These are phyloP conservation scores for Sycophaga agraensis DNA, from an alignment of 1,140 invertebrate species.

Conservation along the genomic window DNA sequence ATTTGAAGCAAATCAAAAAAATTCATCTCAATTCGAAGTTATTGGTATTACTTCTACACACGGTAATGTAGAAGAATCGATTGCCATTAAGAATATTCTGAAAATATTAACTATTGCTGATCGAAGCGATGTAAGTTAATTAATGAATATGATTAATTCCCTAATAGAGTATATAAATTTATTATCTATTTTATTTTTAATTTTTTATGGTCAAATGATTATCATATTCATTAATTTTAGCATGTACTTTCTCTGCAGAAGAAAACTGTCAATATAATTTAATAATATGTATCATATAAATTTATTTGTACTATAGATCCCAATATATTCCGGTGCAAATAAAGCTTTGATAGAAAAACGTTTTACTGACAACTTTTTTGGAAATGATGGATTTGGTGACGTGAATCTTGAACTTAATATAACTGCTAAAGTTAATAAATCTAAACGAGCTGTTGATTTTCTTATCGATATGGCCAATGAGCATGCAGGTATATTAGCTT, in stretches of 20 bases:
- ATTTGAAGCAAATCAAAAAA: constrained; percentile 47
- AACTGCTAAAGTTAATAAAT: constrained; percentile 33
- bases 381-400: constrained; percentile 57
- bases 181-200: too few species aligned
- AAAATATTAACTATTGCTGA: constrained; percentile 57
- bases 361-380: constrained; percentile 41
- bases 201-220: too few species aligned
- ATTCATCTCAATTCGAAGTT: constrained; percentile 21
- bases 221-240: too few species aligned
- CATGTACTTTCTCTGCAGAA: too few species aligned
- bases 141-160: too few species aligned
- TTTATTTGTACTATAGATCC: constrained; percentile 48
- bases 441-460: constrained; percentile 49
- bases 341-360: constrained; percentile 43
- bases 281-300: neutral
- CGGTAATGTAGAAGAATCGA: constrained; percentile 63
- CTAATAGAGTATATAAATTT: too few species aligned
- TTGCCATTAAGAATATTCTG: constrained; percentile 61
- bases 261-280: too few species aligned
- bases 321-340: constrained; percentile 51
- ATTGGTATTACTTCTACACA: constrained; percentile 64
- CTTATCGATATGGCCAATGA: constrained; percentile 49
- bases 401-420: constrained; percentile 42
- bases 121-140: constrained; percentile 56
- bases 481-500: neutral